Conservation (phyloP, 2,113 vertebrate genomes). For the Varanus salvator region DNA sequence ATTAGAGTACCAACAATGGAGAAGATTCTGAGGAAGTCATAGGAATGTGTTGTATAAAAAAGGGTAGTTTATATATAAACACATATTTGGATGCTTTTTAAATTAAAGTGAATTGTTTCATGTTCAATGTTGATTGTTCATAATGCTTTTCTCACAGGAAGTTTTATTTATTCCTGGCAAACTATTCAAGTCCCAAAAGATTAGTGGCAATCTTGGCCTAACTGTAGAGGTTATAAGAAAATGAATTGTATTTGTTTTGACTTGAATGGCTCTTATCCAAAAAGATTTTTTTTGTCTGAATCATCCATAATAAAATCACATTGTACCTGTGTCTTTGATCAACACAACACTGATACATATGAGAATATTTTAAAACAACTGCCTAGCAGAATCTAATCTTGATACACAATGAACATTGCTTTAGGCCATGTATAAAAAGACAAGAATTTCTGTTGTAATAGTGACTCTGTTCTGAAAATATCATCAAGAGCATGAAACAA, state of each 20-base stretch:
- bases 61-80: neutral
- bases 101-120: neutral
- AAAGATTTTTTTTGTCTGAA: slow-evolving; percentile 8
- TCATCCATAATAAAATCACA: slow-evolving; percentile 20
- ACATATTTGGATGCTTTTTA: neutral
- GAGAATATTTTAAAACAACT: slow-evolving; percentile 11
- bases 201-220: slow-evolving; percentile 14
- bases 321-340: slow-evolving; percentile 16
- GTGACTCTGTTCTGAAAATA: neutral
- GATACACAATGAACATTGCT: neutral
- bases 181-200: slow-evolving; percentile 4
- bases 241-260: slow-evolving; percentile 19
- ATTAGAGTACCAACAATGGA: neutral
- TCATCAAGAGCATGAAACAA: neutral
- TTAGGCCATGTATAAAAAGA: neutral
- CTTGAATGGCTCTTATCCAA: neutral
- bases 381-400: slow-evolving; percentile 1
- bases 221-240: slow-evolving; percentile 14
- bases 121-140: neutral
- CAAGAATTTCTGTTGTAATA: neutral
- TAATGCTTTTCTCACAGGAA: neutral
- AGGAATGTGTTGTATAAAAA: neutral
- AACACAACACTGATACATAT: slow-evolving; percentile 2
- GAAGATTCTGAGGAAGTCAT: neutral
- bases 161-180: slow-evolving; percentile 2